phyloP scores from a whole-genome alignment of 2,888 invertebrate species.

The Lasioglossum zephyrum region DNA sequence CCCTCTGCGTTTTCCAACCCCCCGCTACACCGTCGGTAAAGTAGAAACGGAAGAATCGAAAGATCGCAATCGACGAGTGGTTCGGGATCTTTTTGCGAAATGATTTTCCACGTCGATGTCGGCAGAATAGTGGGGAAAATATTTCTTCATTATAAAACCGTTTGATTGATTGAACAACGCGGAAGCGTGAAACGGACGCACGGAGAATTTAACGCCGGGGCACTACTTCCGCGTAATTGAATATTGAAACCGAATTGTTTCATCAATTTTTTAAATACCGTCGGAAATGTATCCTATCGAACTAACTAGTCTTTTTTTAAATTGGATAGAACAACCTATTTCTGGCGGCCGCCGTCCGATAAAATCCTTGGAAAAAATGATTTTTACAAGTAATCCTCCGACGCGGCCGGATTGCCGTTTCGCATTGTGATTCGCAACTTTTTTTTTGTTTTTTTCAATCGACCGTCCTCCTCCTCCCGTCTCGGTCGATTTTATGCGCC shows the following conservation, averaged over 20 bases:
- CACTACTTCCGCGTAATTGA: neutral
- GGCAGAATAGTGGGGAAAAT: neutral
- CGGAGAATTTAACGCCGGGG: neutral
- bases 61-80: neutral
- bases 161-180: neutral
- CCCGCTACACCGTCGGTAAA: neutral
- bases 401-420: neutral
- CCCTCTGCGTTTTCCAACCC: neutral
- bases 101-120: neutral
- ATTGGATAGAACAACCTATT: neutral
- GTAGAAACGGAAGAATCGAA: neutral
- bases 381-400: neutral
- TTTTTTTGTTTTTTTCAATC: neutral
- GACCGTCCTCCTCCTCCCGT: neutral
- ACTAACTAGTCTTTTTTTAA: neutral
- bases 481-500: constrained; percentile 45
- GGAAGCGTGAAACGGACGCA: neutral
- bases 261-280: neutral
- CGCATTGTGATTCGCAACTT: neutral
- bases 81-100: neutral
- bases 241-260: neutral
- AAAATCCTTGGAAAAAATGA: neutral
- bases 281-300: neutral
- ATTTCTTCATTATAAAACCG: neutral
- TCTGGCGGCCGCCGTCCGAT: neutral